Evolutionary conservation across 2,888 invertebrate species (phyloP), one percentile per base, ranked within the genome.

Genomic region (Platerodrilus igneus): DNA sequence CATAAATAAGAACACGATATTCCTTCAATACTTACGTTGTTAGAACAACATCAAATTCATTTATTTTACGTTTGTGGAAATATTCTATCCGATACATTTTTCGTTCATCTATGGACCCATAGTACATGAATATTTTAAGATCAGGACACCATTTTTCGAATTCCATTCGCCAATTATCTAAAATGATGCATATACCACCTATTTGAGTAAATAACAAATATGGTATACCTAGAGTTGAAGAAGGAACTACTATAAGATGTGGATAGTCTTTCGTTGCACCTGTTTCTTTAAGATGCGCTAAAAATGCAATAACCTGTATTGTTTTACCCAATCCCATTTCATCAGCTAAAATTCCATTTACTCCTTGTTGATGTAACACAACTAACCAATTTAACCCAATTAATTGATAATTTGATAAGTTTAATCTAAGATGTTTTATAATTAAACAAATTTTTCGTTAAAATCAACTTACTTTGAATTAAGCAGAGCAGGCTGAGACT

Each of bases 311-410:
- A n/a, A 92, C 84, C 66, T 94, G 93, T 47, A 94, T 83, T 0
- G 94, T 94, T 70, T 94, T 94, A 3, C 93, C 93, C 2, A 94
- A 71, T 0, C 93, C 93, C 96, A 97, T 97, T 73, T 97, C 96
- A 65, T 97, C 96, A 0, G 95, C 96, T 47, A 97, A 72, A 57
- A 97, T 95, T 0, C 93, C 93, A 59, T 95, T 95, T 23, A 96
- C 83, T 8, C 84, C 81, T 58, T 93, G 88, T 44, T 82, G 79
- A 66, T 93, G 86, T 68, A 96, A 80, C 0, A 95, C 83, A 0
- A 84, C 82, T 11, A 96, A 70, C 95, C 95, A 96, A 66, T 95
- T 95, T 1, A 96, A 71, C 0, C 95, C 91, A 13, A 92, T 79
- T 63, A 91, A 68, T 68, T 91, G 91, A 68, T 94, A 94, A 14